A percentile compares a stretch with the other conserved stretches of the same genome.
Evolutionary conservation across 2,888 invertebrate genomes (phyloP).

Genomic region (Galerucella calmariensis): DNA sequence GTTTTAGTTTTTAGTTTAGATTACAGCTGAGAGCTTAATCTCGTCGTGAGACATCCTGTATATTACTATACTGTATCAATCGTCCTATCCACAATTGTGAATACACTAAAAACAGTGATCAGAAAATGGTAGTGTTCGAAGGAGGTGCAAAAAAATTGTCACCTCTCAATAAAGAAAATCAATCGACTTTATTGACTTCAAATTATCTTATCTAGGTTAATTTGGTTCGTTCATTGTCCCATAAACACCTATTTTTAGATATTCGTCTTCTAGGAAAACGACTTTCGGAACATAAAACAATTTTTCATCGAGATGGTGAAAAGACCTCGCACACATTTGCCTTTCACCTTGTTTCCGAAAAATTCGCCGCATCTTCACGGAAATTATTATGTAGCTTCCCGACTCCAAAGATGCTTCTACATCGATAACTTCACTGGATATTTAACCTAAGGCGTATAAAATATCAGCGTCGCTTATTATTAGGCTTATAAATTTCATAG

Average conservation of each 20-base stretch:
- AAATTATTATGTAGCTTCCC: constrained; percentile 12
- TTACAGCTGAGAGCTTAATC: too few species aligned
- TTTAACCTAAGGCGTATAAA: background rate
- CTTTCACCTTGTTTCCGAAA: constrained; percentile 10
- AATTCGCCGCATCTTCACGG: constrained; percentile 11
- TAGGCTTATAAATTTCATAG: background rate
- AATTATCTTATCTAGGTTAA: background rate
- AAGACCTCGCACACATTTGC: constrained; percentile 12
- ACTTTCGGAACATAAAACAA: constrained; percentile 28
- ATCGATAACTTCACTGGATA: background rate
- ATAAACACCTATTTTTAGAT: constrained; percentile 25
- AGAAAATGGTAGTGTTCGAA: too few species aligned
- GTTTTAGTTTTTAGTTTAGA: too few species aligned
- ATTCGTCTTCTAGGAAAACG: constrained; percentile 16
- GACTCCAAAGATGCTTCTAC: constrained; percentile 9
- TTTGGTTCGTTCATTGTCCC: constrained; percentile 10
- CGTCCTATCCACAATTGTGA: too few species aligned
- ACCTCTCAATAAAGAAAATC: too few species aligned
- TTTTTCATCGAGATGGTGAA: constrained; percentile 26
- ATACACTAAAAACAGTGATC: too few species aligned
- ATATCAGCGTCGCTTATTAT: background rate
- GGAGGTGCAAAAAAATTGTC: too few species aligned
- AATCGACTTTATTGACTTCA: background rate
- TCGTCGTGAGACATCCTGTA: too few species aligned
- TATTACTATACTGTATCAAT: too few species aligned